phyloP scores from a whole-genome alignment of 2,888 invertebrate species.

The Drepanosiphum platanoidis region DNA sequence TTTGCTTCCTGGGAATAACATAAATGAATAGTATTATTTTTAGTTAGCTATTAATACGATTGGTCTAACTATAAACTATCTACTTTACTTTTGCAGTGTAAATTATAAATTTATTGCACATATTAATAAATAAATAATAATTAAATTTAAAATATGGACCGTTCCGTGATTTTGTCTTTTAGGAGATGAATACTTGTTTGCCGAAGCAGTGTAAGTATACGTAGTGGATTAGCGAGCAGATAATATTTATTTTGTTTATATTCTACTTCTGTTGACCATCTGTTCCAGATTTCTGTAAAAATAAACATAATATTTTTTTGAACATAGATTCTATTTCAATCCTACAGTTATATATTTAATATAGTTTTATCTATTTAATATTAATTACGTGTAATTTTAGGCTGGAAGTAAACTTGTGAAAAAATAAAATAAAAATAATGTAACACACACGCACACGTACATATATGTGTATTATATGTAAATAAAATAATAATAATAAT shows the following conservation, averaged over 20 bases:
- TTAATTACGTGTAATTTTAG: constrained; percentile 21
- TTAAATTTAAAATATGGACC: constrained; percentile 41
- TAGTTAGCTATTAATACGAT: neutral
- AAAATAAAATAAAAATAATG: constrained; percentile 24
- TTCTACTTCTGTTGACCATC: constrained; percentile 60
- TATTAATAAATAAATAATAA: constrained; percentile 28
- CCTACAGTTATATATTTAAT: constrained; percentile 11
- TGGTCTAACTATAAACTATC: constrained; percentile 20
- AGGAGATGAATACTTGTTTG: constrained; percentile 56
- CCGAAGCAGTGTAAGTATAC: constrained; percentile 51
- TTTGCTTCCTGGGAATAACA: neutral
- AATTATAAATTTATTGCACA: constrained; percentile 52
- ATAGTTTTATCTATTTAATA: constrained; percentile 22
- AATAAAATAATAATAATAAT: neutral
- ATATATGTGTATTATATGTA: neutral
- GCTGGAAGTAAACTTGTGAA: constrained; percentile 33
- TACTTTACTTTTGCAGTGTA: constrained; percentile 39
- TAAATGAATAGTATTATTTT: neutral
- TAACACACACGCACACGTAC: neutral
- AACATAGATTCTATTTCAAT: constrained; percentile 28
- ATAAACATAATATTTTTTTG: constrained; percentile 56
- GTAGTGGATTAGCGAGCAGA: constrained; percentile 51
- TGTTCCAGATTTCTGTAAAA: constrained; percentile 61
- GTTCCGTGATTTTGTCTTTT: constrained; percentile 45
- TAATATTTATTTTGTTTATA: constrained; percentile 53